These are phyloP conservation scores for Cabera pusaria DNA, from an alignment of 2,888 invertebrate genomes.

Conservation along the genomic window DNA sequence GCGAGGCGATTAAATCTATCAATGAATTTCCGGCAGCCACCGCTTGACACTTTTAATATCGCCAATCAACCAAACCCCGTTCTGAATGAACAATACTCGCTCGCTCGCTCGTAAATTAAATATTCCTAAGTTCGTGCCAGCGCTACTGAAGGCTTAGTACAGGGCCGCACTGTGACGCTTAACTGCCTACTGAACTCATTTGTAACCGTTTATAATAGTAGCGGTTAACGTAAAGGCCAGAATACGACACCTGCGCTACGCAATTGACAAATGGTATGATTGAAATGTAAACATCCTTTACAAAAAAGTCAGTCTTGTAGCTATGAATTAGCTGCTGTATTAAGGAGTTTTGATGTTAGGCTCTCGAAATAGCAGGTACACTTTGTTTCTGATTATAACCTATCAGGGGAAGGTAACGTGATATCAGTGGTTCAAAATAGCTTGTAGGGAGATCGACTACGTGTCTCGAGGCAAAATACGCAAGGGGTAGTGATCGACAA, in stretches of 20 bases:
- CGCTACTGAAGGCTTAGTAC: conserved; percentile 41
- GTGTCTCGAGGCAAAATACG: conserved; percentile 35
- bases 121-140: conserved; percentile 62
- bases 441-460: conserved; percentile 27
- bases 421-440: conserved; percentile 26
- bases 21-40: conserved; percentile 79
- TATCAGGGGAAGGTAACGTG: conserved; percentile 32
- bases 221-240: no score
- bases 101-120: conserved; percentile 71
- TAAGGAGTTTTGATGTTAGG: no score
- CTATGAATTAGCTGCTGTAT: no score
- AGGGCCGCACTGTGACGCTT: conserved; percentile 17
- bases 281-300: conserved; percentile 20
- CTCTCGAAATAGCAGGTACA: conserved; percentile 11
- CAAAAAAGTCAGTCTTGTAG: conserved; percentile 3
- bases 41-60: conserved; percentile 80
- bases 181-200: conserved; percentile 20
- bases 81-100: conserved; percentile 78
- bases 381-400: conserved; percentile 23
- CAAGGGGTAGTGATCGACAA: conserved; percentile 5
- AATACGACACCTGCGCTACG: conserved; percentile 28
- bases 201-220: conserved; percentile 21
- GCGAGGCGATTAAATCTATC: conserved; percentile 78
- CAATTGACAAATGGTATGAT: conserved; percentile 24
- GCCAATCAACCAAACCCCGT: conserved; percentile 70